Percentiles rank a stretch among this genome's conserved stretches.
phyloP scores from a whole-genome alignment of 1,140 invertebrate species.

The Bemisia tabaci region DNA sequence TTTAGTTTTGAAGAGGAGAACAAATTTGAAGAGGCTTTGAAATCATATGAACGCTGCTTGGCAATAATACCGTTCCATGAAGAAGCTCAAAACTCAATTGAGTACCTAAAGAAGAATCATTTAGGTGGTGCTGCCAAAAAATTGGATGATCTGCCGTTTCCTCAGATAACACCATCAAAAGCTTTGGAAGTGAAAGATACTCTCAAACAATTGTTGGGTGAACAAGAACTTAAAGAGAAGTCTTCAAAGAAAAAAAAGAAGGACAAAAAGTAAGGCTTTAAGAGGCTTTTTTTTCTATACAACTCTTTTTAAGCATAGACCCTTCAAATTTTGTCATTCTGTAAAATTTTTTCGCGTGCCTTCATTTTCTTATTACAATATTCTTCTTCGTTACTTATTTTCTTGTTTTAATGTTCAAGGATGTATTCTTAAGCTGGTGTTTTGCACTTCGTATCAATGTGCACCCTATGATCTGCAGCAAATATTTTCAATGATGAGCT shows the following conservation, averaged over 20 bases:
- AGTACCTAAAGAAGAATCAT: conserved; percentile 46
- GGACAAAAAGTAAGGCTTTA: conserved; percentile 45
- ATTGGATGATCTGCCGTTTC: conserved; percentile 39
- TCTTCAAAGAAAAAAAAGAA: conserved; percentile 45
- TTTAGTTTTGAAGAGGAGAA: conserved; percentile 60
- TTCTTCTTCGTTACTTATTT: too few relatives aligned
- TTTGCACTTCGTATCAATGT: too few relatives aligned
- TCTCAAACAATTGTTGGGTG: conserved; percentile 42
- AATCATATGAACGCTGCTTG: conserved; percentile 68
- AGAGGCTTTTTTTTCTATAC: too few relatives aligned
- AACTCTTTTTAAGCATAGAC: too few relatives aligned
- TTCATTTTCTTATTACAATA: too few relatives aligned
- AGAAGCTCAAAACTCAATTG: conserved; percentile 65
- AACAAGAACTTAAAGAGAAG: conserved; percentile 17
- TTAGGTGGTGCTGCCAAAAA: conserved; percentile 31
- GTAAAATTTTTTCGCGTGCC: too few relatives aligned
- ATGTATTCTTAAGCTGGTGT: too few relatives aligned
- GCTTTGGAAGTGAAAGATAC: conserved; percentile 46
- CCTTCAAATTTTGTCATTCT: too few relatives aligned
- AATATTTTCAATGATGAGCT: too few relatives aligned
- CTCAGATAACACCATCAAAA: conserved; percentile 33
- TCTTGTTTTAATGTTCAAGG: too few relatives aligned
- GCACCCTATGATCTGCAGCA: too few relatives aligned
- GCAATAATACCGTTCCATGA: conserved; percentile 67
- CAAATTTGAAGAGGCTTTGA: conserved; percentile 68